Conservation (phyloP, 35 echinoderm and acorn worm genomes). For the Heliocidaris tuberculata region DNA sequence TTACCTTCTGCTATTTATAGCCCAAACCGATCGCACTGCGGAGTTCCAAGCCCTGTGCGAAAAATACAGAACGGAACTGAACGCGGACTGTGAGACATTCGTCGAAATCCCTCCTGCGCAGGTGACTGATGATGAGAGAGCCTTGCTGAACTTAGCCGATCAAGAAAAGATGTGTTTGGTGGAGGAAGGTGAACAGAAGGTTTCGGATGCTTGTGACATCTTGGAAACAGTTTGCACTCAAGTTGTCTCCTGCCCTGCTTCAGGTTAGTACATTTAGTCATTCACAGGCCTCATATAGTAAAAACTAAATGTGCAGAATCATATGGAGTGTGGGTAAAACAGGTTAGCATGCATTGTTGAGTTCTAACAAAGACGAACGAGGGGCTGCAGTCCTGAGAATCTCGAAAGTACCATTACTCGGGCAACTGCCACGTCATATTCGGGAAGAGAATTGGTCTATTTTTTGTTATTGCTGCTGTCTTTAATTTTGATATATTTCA, state of each 20-base stretch:
- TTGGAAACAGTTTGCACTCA: background rate
- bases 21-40: background rate
- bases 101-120: background rate
- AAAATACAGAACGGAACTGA: background rate
- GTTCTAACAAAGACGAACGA: too few species aligned
- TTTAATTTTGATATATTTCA: too few species aligned
- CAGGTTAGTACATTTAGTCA: background rate
- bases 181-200: background rate
- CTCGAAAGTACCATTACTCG: too few species aligned
- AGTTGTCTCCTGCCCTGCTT: background rate
- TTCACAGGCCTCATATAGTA: too few species aligned
- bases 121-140: background rate
- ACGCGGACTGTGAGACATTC: background rate
- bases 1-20: background rate
- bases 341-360: too few species aligned
- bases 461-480: too few species aligned
- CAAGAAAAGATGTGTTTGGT: background rate
- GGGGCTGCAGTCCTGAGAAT: too few species aligned
- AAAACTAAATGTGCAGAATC: too few species aligned
- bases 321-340: too few species aligned
- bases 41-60: background rate
- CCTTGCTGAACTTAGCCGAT: background rate
- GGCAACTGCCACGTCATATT: too few species aligned
- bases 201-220: background rate
- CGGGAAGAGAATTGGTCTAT: too few species aligned